Conservation (phyloP, 1,140 invertebrate species). For the Pseudomyrmex concolor region DNA sequence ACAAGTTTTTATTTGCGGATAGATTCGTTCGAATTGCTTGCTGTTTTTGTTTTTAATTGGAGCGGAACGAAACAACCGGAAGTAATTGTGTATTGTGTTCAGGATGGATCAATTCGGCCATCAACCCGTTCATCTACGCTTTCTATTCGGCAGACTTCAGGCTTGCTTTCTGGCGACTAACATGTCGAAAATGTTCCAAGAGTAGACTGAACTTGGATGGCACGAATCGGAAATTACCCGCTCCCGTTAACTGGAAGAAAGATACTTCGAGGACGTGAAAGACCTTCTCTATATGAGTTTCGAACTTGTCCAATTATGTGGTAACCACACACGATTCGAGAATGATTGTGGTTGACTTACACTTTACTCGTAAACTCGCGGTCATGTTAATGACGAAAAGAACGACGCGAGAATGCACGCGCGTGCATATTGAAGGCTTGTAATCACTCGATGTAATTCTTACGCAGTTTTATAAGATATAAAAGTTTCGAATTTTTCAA, state of each 20-base stretch:
- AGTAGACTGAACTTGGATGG: conserved; percentile 64
- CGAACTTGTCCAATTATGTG: conserved; percentile 43
- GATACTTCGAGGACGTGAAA: conserved; percentile 72
- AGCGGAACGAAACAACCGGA: neutral
- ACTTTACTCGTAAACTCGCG: conserved; percentile 15
- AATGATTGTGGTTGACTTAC: conserved; percentile 30
- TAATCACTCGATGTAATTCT: neutral
- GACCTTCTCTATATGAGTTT: conserved; percentile 12
- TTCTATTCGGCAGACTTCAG: conserved; percentile 94
- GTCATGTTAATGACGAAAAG: neutral
- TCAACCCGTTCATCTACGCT: conserved; percentile 95
- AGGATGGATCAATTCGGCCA: conserved; percentile 95
- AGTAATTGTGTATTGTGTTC: conserved; percentile 45
- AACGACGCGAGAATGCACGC: neutral
- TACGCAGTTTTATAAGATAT: conserved; percentile 24
- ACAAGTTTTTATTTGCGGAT: neutral
- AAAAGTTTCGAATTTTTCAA: neutral
- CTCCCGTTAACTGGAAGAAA: conserved; percentile 68
- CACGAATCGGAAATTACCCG: conserved; percentile 64
- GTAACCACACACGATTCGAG: neutral
- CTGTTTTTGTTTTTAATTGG: neutral
- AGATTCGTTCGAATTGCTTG: no score
- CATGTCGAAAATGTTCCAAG: conserved; percentile 80
- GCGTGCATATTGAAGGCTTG: neutral
- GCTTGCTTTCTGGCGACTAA: conserved; percentile 92